phyloP scores from a whole-genome alignment of 2,797 vertebrate species.

The Sparidentex hasta region DNA sequence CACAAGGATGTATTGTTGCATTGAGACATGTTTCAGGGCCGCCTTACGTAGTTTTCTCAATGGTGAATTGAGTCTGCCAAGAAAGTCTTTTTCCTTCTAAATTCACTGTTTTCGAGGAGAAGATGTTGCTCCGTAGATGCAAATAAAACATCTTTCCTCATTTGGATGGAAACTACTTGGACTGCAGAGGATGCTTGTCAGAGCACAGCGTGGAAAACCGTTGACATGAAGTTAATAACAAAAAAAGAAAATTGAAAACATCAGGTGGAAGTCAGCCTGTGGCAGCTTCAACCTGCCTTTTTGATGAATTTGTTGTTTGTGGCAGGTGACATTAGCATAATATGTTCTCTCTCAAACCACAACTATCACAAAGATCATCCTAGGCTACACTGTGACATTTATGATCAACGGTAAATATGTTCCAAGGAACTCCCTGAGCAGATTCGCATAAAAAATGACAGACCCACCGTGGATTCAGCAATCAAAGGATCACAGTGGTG shows the following conservation, averaged over 20 bases:
- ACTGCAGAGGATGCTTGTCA: conserved; percentile 14
- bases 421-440: conserved; percentile 23
- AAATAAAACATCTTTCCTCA: conserved; percentile 27
- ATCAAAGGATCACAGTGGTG: conserved; percentile 23
- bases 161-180: conserved; percentile 26
- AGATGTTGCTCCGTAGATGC: conserved; percentile 7
- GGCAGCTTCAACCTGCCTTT: conserved; percentile 7
- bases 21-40: conserved; percentile 5
- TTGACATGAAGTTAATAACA: conserved; percentile 1
- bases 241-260: conserved; percentile 34
- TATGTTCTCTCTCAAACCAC: conserved; percentile 22
- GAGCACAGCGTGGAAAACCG: conserved; percentile 18
- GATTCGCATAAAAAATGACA: conserved; percentile 17
- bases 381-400: not conserved
- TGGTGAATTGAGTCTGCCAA: conserved; percentile 5
- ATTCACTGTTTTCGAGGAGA: conserved; percentile 15
- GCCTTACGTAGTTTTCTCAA: conserved; percentile 22
- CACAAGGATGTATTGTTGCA: conserved; percentile 42
- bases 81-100: conserved; percentile 19
- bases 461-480: conserved; percentile 18
- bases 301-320: conserved; percentile 24
- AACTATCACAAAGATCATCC: conserved; percentile 36
- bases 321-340: conserved; percentile 12
- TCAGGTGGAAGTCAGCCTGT: conserved; percentile 6
- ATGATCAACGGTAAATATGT: conserved; percentile 32